A percentile compares a stretch with the other conserved stretches of the same genome.
phyloP scores from a whole-genome alignment of 2,797 vertebrate genomes.

The Galago senegalensis region DNA sequence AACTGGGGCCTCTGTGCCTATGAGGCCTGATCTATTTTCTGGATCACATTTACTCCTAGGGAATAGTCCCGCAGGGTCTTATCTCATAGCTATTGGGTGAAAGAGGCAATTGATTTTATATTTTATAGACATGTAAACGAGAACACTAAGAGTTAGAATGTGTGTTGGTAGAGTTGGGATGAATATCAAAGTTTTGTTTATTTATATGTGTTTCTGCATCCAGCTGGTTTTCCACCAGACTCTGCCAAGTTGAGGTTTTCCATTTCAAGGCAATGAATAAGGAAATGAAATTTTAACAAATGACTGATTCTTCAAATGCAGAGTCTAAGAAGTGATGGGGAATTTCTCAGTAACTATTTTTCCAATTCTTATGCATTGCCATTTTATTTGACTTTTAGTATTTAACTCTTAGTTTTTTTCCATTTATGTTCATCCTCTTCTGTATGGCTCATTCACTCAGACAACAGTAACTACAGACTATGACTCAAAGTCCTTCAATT shows the following conservation, averaged over 20 bases:
- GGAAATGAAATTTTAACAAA: conserved; percentile 47
- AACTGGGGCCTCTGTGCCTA: background rate
- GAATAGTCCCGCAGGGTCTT: background rate
- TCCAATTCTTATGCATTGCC: background rate
- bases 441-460: conserved; percentile 28
- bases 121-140: conserved; percentile 22
- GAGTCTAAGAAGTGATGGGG: background rate
- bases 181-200: background rate
- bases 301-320: background rate
- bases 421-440: background rate
- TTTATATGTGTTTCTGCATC: conserved; percentile 6
- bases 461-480: background rate
- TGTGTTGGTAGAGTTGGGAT: conserved; percentile 6
- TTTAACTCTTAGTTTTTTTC: background rate
- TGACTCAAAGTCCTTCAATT: conserved; percentile 31
- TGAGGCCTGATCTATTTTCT: background rate
- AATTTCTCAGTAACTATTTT: conserved; percentile 43
- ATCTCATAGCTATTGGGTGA: background rate
- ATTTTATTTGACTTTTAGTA: background rate
- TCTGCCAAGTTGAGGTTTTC: background rate
- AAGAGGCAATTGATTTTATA: conserved; percentile 36
- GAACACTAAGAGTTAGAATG: background rate
- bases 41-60: background rate
- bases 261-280: conserved; percentile 44
- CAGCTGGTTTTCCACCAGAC: background rate